phyloP scores from a whole-genome alignment of 2,113 vertebrate genomes.

The Lontra canadensis region DNA sequence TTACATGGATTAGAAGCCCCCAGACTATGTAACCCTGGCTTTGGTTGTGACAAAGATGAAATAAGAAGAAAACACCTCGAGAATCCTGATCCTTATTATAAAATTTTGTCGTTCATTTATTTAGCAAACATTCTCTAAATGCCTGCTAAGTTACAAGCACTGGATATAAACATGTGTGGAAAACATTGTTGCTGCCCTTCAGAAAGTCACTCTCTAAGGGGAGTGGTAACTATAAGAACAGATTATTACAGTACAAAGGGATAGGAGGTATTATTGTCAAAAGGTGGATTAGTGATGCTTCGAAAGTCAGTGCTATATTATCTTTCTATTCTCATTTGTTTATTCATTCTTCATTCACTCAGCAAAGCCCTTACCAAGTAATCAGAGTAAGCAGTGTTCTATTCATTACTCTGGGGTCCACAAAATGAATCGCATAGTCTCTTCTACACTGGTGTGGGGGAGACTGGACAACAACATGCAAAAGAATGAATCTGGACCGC shows the following conservation, averaged over 20 bases:
- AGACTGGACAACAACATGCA: background rate
- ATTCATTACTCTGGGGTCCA: background rate
- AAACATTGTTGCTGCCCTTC: background rate
- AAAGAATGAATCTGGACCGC: background rate
- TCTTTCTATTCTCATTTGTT: constrained; percentile 15
- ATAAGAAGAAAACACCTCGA: background rate
- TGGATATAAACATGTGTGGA: background rate
- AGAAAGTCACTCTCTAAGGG: constrained; percentile 16
- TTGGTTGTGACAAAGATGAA: constrained; percentile 38
- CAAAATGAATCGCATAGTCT: background rate
- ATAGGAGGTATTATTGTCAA: background rate
- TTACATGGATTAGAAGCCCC: background rate
- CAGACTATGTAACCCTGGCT: background rate
- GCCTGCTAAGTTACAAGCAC: background rate
- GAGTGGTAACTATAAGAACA: background rate
- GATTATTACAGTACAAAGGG: background rate
- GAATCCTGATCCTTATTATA: constrained; percentile 33
- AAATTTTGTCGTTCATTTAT: constrained; percentile 40
- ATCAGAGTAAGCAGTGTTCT: background rate
- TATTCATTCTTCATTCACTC: constrained; percentile 30
- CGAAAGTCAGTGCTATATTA: background rate
- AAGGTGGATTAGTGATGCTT: background rate
- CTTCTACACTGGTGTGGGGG: background rate
- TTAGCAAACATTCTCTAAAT: constrained; percentile 51
- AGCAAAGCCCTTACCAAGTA: constrained; percentile 1